Conservation (phyloP, 2,888 invertebrate species). For the Epinotia demarniana region DNA sequence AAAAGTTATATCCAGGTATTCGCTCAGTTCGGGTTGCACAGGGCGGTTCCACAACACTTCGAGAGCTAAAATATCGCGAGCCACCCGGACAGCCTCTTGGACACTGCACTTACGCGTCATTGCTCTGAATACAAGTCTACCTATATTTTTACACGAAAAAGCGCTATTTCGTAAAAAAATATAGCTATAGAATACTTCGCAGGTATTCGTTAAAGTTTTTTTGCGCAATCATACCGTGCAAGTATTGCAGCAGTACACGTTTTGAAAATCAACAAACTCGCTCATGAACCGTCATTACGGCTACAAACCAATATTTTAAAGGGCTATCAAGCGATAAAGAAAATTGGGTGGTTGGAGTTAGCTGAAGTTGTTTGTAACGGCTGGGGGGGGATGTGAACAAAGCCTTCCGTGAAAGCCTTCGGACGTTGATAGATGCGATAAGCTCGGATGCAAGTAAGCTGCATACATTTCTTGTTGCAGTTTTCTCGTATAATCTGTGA, state of each 20-base stretch:
- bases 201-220: not conserved
- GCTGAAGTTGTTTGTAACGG: conserved; percentile 77
- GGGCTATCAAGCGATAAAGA: conserved; percentile 73
- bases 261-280: conserved; percentile 4
- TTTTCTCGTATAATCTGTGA: conserved; percentile 67
- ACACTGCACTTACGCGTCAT: no score
- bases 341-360: conserved; percentile 73
- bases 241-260: not conserved
- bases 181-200: no score
- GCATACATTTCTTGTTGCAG: conserved; percentile 81
- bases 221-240: not conserved
- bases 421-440: conserved; percentile 82
- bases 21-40: no score
- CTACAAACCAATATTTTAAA: conserved; percentile 51
- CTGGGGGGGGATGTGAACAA: conserved; percentile 71
- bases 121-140: no score
- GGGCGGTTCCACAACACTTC: no score
- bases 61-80: no score
- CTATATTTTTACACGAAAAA: no score
- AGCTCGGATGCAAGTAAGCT: conserved; percentile 83
- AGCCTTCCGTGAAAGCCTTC: conserved; percentile 82
- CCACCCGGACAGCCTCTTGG: no score
- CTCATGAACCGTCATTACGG: conserved; percentile 12
- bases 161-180: no score
- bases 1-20: no score